Evolutionary conservation across 35 echinoderm and acorn worm species (phyloP).

Genomic region (Acanthaster planci): DNA sequence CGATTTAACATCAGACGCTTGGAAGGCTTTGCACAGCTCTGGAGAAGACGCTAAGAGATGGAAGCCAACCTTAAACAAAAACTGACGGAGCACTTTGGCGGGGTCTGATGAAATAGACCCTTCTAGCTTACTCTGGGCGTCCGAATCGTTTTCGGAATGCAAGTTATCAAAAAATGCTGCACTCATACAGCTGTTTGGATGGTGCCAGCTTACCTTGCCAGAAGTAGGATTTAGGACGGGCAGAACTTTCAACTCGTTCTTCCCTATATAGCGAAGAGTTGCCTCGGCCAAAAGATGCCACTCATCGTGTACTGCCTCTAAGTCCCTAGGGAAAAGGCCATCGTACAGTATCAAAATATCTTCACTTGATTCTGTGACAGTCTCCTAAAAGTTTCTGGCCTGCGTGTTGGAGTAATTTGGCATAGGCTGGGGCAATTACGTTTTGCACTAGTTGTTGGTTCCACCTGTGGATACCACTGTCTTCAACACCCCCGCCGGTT

Average conservation of each 20-base stretch:
- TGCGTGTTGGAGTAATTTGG: neutral
- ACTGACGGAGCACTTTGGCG: neutral
- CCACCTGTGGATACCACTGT: neutral
- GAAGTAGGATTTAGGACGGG: neutral
- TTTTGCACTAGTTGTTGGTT: neutral
- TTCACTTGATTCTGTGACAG: neutral
- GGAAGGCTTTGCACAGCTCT: neutral
- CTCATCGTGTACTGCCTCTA: neutral
- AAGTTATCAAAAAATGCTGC: constrained; percentile 25
- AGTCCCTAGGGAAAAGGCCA: constrained; percentile 4
- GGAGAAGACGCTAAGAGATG: neutral
- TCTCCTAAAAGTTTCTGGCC: neutral
- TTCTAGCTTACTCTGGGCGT: neutral
- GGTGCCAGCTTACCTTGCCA: constrained; percentile 20
- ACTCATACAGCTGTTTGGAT: constrained; percentile 8
- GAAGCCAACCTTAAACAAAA: neutral
- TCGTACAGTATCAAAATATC: neutral
- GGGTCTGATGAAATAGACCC: neutral
- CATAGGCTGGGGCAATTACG: constrained; percentile 56
- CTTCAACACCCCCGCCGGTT: neutral
- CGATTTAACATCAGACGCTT: neutral
- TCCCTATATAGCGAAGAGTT: constrained; percentile 8
- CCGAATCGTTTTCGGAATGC: neutral
- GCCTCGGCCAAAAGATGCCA: constrained; percentile 5
- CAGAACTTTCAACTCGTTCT: constrained; percentile 2